Base-by-base conservation (phyloP, 2,797 vertebrate genomes). In the Numenius phaeopus region DNA sequence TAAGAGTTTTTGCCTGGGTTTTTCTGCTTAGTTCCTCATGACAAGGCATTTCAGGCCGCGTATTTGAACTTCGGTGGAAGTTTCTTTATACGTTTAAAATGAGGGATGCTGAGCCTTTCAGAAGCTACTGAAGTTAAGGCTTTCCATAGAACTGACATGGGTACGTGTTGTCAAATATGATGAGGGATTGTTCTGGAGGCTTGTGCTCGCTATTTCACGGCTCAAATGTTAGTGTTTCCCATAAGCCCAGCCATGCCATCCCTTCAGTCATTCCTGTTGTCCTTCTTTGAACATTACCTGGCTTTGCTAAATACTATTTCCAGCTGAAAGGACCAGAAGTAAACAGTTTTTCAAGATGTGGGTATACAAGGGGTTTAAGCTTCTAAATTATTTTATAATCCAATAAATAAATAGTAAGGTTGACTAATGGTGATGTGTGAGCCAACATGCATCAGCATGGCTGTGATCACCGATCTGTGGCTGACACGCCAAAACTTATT, bases 11-110 rank as follows among this genome's bases (percentile, higher is more conserved):
- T 92, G 78, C 86, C 75, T 92, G 73, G 40, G 15, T 65, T 92
- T 95, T 80, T 95, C 87, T 94, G 16, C n/a, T 85, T 57, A 83
- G 52, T 49, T 95, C 49, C 32, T 88, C 83, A 75, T 64, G 86
- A 91, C 71, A 87, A 93, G 88, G 83, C 64, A 80, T 83, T 89
- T 89, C 83, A 96, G 90, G 71, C 59, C 29, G 0, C 1, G 4
- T 46, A 47, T 85, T 59, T 89, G 52, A 83, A 93, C 50, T 80
- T 90, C 0, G 0, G 0, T 90, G 71, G 46, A 95, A 90, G 71
- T 77, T 93, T 83, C 70, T 81, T 90, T 87, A 29, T 54, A 16
- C 9, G 15, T 90, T 69, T 88, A 52, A 93, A 94, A 84, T 55
- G 44, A 84, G 18, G 40, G 34, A 27, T 66, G 24, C 24, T 70